phyloP scores from a whole-genome alignment of 2,797 vertebrate species.

The Enteromius treurensis region DNA sequence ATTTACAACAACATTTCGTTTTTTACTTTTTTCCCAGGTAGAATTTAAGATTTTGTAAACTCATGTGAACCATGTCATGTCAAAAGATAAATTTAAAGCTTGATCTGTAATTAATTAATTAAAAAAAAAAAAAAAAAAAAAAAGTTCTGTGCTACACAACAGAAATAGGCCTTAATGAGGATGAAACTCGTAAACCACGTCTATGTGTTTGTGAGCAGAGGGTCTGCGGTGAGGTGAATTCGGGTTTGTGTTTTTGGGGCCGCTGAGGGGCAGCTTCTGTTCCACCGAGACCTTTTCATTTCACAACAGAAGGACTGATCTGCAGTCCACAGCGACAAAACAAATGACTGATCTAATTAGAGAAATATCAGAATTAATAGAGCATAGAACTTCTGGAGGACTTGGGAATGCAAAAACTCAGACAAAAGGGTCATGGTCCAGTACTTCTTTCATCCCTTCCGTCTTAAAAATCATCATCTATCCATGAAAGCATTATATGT shows the following conservation, averaged over 20 bases:
- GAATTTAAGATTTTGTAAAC: not conserved
- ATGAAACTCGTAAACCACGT: not conserved
- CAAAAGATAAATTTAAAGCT: not conserved
- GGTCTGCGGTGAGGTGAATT: slow-evolving; percentile 27
- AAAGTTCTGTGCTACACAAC: not conserved
- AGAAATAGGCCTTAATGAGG: not conserved
- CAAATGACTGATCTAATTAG: slow-evolving; percentile 71
- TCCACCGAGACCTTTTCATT: slow-evolving; percentile 41
- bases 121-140: not conserved
- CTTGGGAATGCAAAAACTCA: slow-evolving; percentile 62
- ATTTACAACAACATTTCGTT: not conserved
- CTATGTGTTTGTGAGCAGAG: not conserved
- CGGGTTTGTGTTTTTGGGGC: slow-evolving; percentile 35
- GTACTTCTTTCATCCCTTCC: not conserved
- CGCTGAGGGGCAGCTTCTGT: slow-evolving; percentile 48
- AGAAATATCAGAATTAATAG: slow-evolving; percentile 72
- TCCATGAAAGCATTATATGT: not conserved
- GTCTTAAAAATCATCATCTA: slow-evolving; percentile 27
- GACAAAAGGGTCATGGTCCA: slow-evolving; percentile 42
- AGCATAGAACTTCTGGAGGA: slow-evolving; percentile 71
- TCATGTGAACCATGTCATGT: not conserved
- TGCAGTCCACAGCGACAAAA: slow-evolving; percentile 52
- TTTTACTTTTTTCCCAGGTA: not conserved
- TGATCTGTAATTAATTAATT: not conserved
- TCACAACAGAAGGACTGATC: slow-evolving; percentile 31